Conservation (phyloP, 2,888 invertebrate genomes). For the Hydropsyche betteni region DNA sequence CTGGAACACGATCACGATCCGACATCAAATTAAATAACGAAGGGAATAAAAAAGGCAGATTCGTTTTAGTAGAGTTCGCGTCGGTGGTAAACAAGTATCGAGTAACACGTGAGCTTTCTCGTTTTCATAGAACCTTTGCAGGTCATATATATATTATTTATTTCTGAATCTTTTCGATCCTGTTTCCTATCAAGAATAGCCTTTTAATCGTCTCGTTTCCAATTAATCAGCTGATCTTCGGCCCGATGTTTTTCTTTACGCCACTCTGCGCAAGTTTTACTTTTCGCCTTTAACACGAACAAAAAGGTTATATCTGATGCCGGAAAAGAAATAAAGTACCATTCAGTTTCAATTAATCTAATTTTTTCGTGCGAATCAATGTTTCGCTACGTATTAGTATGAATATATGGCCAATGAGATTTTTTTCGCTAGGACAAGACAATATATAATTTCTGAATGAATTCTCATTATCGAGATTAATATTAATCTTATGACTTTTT, state of each 20-base stretch:
- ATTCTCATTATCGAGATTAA: too few species aligned
- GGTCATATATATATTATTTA: not conserved
- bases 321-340: not conserved
- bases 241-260: not conserved
- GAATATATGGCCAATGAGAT: too few species aligned
- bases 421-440: too few species aligned
- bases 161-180: not conserved
- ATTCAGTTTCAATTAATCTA: conserved; percentile 7
- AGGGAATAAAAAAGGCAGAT: not conserved
- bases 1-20: not conserved
- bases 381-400: too few species aligned
- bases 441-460: too few species aligned
- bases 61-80: not conserved
- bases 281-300: not conserved
- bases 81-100: not conserved
- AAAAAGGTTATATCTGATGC: not conserved
- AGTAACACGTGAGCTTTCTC: not conserved
- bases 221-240: conserved; percentile 9
- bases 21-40: conserved; percentile 4
- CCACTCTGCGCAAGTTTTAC: not conserved
- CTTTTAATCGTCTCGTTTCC: conserved; percentile 8
- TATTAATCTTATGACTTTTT: too few species aligned
- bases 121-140: not conserved
- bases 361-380: not conserved
- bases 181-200: too few species aligned